A percentile compares a stretch with the other conserved stretches of the same genome.
phyloP scores from a whole-genome alignment of 2,113 vertebrate species.

The Cebidichthys violaceus region DNA sequence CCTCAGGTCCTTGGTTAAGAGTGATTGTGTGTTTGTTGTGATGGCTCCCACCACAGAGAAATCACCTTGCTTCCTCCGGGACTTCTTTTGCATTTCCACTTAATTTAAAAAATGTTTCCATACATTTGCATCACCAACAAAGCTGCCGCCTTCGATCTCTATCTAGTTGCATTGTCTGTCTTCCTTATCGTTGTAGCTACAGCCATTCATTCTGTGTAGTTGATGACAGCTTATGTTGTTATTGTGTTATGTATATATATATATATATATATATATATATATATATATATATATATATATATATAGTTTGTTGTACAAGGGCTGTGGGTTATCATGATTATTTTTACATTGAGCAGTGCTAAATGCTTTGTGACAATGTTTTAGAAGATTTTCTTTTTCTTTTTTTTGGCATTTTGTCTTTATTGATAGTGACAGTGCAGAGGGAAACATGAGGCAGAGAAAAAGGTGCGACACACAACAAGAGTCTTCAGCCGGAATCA shows the following conservation, averaged over 20 bases:
- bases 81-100: neutral
- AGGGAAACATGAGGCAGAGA: neutral
- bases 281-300: too few species aligned
- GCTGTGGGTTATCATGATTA: neutral
- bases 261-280: too few species aligned
- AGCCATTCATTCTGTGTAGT: too few species aligned
- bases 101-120: neutral
- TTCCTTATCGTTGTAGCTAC: too few species aligned
- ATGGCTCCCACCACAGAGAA: neutral
- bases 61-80: neutral
- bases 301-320: too few species aligned
- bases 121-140: neutral
- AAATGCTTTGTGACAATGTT: neutral
- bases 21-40: neutral
- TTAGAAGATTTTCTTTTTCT: too few species aligned
- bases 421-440: neutral
- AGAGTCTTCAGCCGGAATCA: neutral
- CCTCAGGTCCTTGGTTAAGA: neutral
- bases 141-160: neutral
- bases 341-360: neutral
- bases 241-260: too few species aligned
- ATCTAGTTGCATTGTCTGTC: too few species aligned
- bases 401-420: neutral
- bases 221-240: too few species aligned
- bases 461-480: neutral